Base-by-base conservation (phyloP, 2,888 invertebrate genomes). In the Anodontia alba region DNA sequence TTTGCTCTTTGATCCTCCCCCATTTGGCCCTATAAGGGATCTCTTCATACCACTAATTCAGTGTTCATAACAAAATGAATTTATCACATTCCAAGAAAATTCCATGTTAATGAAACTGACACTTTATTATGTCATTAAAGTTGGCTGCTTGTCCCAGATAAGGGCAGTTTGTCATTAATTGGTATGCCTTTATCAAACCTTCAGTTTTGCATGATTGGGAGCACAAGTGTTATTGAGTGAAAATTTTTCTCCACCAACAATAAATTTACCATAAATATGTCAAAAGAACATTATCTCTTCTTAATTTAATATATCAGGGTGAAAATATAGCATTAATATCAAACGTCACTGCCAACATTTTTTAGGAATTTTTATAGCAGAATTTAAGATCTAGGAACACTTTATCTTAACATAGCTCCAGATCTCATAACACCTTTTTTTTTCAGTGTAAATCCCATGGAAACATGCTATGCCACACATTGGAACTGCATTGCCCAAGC, bases 81-180 rank as follows among this genome's bases (percentile, higher is more conserved):
- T 8, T 23, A 26, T 54, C 26, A 54, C 17, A 54, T 54, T 26
- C 23, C 54, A 54, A 26, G 26, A 54, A 8, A 20, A 26, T 54
- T 26, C 54, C 54, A 3, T 26, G 54, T 26, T 26, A 54, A 54
- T 26, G 26, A 54, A 54, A 20, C 46, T 3, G n/a, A 46, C 46
- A 46, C 3, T 54, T 54, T 54, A 54, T 54, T 54, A 54, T n/a
- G n/a, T 54, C 54, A 54, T 54, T 54, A 54, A 54, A 54, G 15
- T n/a, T n/a, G 54, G 33, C 62, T 62, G 62, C 5, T 20, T 62
- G 62, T 62, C 33, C 62, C 1, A n/a, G 62, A 62, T 62, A 62
- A 62, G 62, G 62, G 20, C 5, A 10, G 15, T 8, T 20, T 62
- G 20, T 1, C 17, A 20, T 33, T 31, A 12, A 23, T 10, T 62